These are phyloP conservation scores for Crotalus tigris DNA, from an alignment of 2,113 vertebrate genomes.

Conservation along the genomic window DNA sequence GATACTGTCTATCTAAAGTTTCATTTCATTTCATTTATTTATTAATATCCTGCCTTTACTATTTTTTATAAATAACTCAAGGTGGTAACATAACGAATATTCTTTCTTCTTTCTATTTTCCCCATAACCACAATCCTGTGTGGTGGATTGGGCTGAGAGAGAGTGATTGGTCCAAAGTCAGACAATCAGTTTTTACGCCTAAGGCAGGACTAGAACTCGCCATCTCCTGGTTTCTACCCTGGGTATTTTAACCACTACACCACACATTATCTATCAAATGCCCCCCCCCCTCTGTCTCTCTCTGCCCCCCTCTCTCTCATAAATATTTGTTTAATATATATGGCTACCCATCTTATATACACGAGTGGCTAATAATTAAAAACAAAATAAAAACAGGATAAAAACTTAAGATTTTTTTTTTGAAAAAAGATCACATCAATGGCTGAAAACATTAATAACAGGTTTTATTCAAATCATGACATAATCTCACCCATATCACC, in stretches of 20 bases:
- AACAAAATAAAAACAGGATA: not conserved
- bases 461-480: not conserved
- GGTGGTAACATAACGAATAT: not conserved
- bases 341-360: not conserved
- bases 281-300: not conserved
- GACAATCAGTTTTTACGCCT: not conserved
- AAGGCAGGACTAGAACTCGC: not conserved
- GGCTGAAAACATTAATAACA: not conserved
- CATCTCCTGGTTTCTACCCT: not conserved
- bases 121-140: not conserved
- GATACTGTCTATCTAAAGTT: not conserved
- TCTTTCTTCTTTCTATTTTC: not conserved
- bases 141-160: not conserved
- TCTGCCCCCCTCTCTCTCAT: not conserved
- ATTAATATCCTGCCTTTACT: not conserved
- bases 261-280: not conserved
- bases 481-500: not conserved
- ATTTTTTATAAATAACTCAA: not conserved
- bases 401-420: not conserved
- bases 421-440: not conserved
- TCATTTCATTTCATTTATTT: not conserved
- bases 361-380: not conserved
- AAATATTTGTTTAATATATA: not conserved
- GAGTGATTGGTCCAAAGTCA: not conserved
- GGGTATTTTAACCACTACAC: not conserved